These are phyloP conservation scores for Trinectes maculatus DNA, from an alignment of 2,113 vertebrate species.

Conservation along the genomic window DNA sequence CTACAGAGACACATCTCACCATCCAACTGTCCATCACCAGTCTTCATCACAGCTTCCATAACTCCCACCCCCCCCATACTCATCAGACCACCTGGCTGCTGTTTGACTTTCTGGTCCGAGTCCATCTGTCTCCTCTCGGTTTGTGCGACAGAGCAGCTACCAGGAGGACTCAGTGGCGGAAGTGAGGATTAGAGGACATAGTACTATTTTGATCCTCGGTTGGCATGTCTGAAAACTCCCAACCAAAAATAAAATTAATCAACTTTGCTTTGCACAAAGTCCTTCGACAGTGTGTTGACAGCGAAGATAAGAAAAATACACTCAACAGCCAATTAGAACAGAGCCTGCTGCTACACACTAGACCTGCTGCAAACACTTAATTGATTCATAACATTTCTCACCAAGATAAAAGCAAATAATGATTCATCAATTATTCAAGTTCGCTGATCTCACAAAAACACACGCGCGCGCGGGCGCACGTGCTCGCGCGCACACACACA, in stretches of 20 bases:
- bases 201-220: conserved; percentile 57
- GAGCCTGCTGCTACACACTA: conserved; percentile 39
- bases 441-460: conserved; percentile 35
- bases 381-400: conserved; percentile 55
- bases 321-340: conserved; percentile 48
- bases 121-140: conserved; percentile 71
- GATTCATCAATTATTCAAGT: conserved; percentile 64
- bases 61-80: conserved; percentile 7
- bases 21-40: conserved; percentile 5
- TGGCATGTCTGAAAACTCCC: conserved; percentile 23
- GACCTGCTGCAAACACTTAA: conserved; percentile 37
- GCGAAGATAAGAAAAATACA: conserved; percentile 32
- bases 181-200: conserved; percentile 16
- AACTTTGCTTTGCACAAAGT: background rate
- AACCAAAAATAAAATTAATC: conserved; percentile 10
- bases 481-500: background rate
- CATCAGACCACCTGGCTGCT: conserved; percentile 49
- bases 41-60: no score
- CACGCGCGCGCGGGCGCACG: no score
- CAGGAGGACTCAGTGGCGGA: conserved; percentile 60
- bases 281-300: no score
- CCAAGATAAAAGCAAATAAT: conserved; percentile 64
- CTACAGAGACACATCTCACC: no score
- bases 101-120: conserved; percentile 60
- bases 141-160: conserved; percentile 57